Evolutionary conservation across 2,797 vertebrate genomes (phyloP).

Genomic region (Spinibarbus caldwelli): DNA sequence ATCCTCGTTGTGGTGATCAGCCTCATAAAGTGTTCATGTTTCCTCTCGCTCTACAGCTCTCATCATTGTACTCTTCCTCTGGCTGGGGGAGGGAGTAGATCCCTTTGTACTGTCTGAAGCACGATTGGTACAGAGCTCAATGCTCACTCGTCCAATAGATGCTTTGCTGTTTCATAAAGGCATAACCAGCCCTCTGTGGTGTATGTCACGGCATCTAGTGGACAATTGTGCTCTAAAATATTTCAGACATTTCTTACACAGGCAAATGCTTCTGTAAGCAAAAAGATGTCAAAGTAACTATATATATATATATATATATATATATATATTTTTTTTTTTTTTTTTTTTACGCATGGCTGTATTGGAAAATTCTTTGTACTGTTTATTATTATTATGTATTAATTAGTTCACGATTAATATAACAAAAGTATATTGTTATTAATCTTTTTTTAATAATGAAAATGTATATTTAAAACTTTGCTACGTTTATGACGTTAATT

Average conservation of each 20-base stretch:
- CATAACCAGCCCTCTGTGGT: neutral
- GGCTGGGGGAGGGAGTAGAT: constrained; percentile 59
- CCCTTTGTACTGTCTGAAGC: constrained; percentile 43
- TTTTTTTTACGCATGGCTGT: too few species aligned
- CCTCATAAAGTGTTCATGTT: constrained; percentile 12
- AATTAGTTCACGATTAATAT: too few species aligned
- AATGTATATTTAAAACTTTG: too few species aligned
- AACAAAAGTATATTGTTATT: too few species aligned
- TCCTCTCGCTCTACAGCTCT: constrained; percentile 12
- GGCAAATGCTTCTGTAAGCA: neutral
- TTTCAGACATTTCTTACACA: neutral
- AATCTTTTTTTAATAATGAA: too few species aligned
- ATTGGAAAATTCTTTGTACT: too few species aligned
- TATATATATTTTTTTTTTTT: too few species aligned
- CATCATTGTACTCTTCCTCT: constrained; percentile 32
- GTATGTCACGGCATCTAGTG: neutral
- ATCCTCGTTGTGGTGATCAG: neutral
- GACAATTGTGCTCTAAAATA: neutral
- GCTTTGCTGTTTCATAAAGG: neutral
- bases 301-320: too few species aligned
- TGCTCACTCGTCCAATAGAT: constrained; percentile 39
- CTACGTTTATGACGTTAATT: too few species aligned
- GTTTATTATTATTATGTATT: too few species aligned
- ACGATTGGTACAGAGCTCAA: constrained; percentile 50
- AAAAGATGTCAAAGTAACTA: neutral